Base-by-base conservation (phyloP, 1,140 invertebrate species). In the Euwallacea fornicatus region DNA sequence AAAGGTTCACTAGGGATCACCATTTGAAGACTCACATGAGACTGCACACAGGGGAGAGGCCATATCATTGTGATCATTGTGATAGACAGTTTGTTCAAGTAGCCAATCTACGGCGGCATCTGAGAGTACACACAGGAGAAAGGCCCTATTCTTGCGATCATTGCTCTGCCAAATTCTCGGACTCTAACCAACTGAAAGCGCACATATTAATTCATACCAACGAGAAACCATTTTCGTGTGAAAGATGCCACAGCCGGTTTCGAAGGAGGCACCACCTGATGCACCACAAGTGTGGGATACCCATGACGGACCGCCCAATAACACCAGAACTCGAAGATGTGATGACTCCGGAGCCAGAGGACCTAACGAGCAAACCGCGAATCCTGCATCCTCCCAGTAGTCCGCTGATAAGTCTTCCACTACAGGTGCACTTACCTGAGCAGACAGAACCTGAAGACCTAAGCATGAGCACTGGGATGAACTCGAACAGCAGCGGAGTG, bases 41-140 rank as follows among this genome's bases (percentile, higher is more conserved):
- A 7, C 83, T 97, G 43, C 95, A 98, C 81, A 97, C 95, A 0
- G 96, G 95, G 6, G 95, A 97, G 79, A 94, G 96, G 76, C 95
- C 95, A 0, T 97, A 96, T 79, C 90, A 93, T 75, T 98, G 96
- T 82, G 89, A 89, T 15, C 93, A 95, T 79, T 97, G 95, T 82
- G 92, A 95, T 53, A 86, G 93, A 2, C 91, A 95, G 76, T 97
- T 97, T 81, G 95, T 97, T 6, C 95, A 97, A 82, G 94, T 95
- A 13, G 95, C 95, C 21, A 98, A 98, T 81, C 86, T 98, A 0
- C 87, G 97, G 7, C 87, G 97, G 2, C 97, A 99, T 77, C 83
- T 97, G 21, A 87, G 96, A 16, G 96, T 98, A 0, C 97, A 99
- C 81, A 98, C 97, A 0, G 95, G 97, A 0, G 97, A 98, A 81